Percentiles rank a stretch among this genome's conserved stretches.
phyloP scores from a whole-genome alignment of 2,113 vertebrate genomes.

The Ciconia stormi region DNA sequence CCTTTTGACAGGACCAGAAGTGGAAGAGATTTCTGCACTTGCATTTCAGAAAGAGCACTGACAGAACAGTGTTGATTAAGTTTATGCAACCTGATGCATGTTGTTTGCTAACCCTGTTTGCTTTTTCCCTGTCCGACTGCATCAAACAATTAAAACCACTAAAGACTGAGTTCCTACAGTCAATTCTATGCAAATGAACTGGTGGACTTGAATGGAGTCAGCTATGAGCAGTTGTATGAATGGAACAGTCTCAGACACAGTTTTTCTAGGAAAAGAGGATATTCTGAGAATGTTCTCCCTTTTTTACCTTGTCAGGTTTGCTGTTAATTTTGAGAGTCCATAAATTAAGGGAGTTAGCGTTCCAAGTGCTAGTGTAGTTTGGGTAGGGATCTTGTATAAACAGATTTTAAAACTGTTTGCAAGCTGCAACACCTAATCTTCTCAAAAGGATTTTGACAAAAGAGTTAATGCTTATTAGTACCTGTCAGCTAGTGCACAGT shows the following conservation, averaged over 20 bases:
- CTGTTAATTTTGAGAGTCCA: neutral
- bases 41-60: neutral
- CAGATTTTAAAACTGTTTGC: conserved; percentile 6
- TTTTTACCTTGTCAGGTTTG: neutral
- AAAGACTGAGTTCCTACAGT: neutral
- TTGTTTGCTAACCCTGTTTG: neutral
- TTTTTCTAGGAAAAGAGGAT: neutral
- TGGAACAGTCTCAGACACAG: neutral
- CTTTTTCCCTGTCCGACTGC: neutral
- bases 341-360: neutral
- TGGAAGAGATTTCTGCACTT: neutral
- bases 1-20: neutral
- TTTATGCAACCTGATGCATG: neutral
- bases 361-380: neutral
- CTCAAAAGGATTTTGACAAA: conserved; percentile 46
- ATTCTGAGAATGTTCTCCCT: neutral
- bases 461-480: conserved; percentile 44
- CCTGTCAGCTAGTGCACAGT: neutral
- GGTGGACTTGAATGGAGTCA: neutral
- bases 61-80: neutral
- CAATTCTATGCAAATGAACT: neutral
- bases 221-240: neutral
- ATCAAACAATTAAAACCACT: neutral
- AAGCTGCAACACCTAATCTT: conserved; percentile 22
- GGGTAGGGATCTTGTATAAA: neutral